Base-by-base conservation (phyloP, 2,797 vertebrate species). In the Notamacropus eugenii region DNA sequence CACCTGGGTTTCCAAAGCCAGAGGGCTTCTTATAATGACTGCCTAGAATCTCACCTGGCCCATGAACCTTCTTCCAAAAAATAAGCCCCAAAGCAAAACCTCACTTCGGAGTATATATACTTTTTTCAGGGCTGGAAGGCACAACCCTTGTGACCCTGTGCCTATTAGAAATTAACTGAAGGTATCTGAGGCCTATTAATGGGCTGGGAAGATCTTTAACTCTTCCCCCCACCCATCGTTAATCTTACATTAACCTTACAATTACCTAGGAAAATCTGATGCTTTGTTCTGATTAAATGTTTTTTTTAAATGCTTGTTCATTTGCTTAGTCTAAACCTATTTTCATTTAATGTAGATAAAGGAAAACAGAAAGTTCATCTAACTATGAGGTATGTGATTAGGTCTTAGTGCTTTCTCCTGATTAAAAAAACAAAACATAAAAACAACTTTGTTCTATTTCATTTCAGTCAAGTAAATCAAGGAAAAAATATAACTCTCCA, bases 291-390 rank as follows among this genome's bases (percentile, higher is more conserved):
- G 46, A 28, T 90, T 54, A 74, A 67, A n/a, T 14, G 0, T 62
- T 62, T 57, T 57, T 56, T 62, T 34, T 13, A 13, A n/a, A 67
- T 94, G 8, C 56, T 95, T 94, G 91, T 94, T 96, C n/a, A 95
- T 34, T 91, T 0, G 52, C 29, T 52, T 90, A 52, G 29, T 3
- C 46, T 54, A 50, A 90, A 12, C 24, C 90, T 93, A 6, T 58
- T 87, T 24, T 82, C n/a, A 92, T 93, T 54, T 74, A 74, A 34
- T 24, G 0, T 57, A 31, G 29, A 90, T 94, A 0, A 93, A 96
- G 12, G 29, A 94, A 56, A 55, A 96, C 29, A 90, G 8, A 92
- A 11, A 28, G 27, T 93, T 28, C 56, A 3, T 90, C 19, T 31
- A 12, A 16, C 9, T 90, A 4, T 74, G 6, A 1, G 93, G 90